Evolutionary conservation across 1,140 invertebrate genomes (phyloP), one percentile per base, ranked within the genome.

Genomic region (Megalopta genalis): DNA sequence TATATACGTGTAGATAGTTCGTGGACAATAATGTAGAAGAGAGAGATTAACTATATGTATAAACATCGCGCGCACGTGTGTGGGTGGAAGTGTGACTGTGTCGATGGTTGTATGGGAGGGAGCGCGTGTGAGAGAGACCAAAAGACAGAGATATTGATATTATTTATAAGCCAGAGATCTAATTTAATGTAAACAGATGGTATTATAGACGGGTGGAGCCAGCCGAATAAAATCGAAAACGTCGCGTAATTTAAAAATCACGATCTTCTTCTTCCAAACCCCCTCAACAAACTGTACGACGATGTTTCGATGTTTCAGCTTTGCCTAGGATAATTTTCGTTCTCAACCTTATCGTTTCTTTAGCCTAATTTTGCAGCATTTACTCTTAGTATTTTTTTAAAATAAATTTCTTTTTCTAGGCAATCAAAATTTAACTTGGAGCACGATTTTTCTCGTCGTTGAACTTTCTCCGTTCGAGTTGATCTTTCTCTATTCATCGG

Each of bases 141-240:
- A 85, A 67, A 71, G 74, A 80, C 65, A 85, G 54, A 81, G 69
- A 80, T 81, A 73, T 77, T 88, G 83, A 88, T 86, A 90, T 89
- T 91, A 87, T 89, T 89, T 90, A 88, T 91, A 91, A 91, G 85
- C 70, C 87, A 91, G 89, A 92, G 88, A 86, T 91, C 79, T 90
- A 92, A 90, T 87, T 90, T 87, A 90, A 91, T 90, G 90, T 90
- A 90, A 69, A 90, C 82, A 91, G 79, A 90, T 85, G 75, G 79
- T 90, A 88, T 86, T 83, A 84, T 82, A 89, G 85, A 90, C 84
- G 88, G 73, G 76, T 23, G 49, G 74, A 83, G 87, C 63, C 81
- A 89, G 82, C 80, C 72, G 84, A 87, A 86, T 87, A 87, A 90
- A 90, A 87, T 76, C 77, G 66, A 85, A 27, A 71, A 88, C 23